Evolutionary conservation across 1,140 invertebrate species (phyloP).

Genomic region (Maniola jurtina): DNA sequence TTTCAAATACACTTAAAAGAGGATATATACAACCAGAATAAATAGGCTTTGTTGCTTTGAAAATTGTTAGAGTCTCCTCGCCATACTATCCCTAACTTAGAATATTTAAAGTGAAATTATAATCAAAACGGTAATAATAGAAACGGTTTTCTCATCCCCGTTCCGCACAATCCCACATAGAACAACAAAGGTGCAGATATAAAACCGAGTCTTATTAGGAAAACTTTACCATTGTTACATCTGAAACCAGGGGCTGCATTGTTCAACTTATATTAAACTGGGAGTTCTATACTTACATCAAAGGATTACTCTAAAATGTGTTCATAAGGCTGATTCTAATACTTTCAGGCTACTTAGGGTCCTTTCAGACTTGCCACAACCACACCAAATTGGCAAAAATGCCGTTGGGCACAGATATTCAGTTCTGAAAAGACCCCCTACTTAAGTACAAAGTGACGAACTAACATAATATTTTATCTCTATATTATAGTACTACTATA

Average conservation of each 20-base stretch:
- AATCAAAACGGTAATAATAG: slow-evolving; percentile 10
- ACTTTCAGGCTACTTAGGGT: too few species aligned
- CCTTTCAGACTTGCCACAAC: too few species aligned
- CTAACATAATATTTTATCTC: too few species aligned
- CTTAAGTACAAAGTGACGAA: too few species aligned
- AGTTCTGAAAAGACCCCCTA: too few species aligned
- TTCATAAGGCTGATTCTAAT: slow-evolving; percentile 30
- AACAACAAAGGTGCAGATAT: slow-evolving; percentile 29
- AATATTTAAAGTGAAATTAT: slow-evolving; percentile 3
- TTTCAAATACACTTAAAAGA: too few species aligned
- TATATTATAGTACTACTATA: too few species aligned
- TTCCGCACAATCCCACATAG: slow-evolving; percentile 10
- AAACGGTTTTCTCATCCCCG: slow-evolving; percentile 6
- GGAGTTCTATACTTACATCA: slow-evolving; percentile 56
- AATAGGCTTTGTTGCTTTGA: too few species aligned
- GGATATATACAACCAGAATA: too few species aligned
- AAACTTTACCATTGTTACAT: slow-evolving; percentile 61
- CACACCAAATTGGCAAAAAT: too few species aligned
- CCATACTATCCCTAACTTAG: background rate
- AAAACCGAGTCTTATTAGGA: slow-evolving; percentile 59
- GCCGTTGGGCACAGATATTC: too few species aligned
- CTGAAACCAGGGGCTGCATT: slow-evolving; percentile 51
- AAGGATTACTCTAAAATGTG: slow-evolving; percentile 52
- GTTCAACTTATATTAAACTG: slow-evolving; percentile 66
- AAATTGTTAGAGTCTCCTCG: background rate